Evolutionary conservation across 2,113 vertebrate species (phyloP).

Genomic region (Poeciliopsis occidentalis): DNA sequence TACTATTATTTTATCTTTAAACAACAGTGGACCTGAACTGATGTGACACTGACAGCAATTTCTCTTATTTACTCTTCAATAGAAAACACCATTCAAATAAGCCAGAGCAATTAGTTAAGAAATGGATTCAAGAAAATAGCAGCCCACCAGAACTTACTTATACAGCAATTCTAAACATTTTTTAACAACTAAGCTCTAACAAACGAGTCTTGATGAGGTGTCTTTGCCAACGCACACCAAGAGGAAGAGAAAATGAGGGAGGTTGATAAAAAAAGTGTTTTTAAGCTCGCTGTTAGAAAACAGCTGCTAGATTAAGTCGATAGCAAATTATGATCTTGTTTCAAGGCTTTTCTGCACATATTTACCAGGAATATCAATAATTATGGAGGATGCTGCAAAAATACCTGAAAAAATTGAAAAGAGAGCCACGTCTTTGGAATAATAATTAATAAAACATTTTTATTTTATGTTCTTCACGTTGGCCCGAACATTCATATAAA

Average conservation of each 20-base stretch:
- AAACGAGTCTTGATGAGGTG: neutral
- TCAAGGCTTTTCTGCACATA: neutral
- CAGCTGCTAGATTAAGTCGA: neutral
- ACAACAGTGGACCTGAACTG: neutral
- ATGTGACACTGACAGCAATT: neutral
- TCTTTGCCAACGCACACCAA: neutral
- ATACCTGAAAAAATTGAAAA: neutral
- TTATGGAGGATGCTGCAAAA: neutral
- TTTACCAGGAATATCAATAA: neutral
- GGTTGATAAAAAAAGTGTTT: too few species aligned
- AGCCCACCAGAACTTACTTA: neutral
- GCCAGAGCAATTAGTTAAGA: neutral
- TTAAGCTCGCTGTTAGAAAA: neutral
- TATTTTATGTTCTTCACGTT: constrained; percentile 66
- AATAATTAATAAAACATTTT: neutral
- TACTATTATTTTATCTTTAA: too few species aligned
- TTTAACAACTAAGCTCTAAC: neutral
- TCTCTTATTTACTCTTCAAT: neutral
- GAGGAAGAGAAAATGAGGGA: neutral
- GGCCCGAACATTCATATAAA: constrained; percentile 80
- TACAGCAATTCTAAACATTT: neutral
- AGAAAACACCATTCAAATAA: neutral
- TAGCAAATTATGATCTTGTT: neutral
- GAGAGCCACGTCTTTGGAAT: neutral
- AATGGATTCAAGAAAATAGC: neutral